Conservation (phyloP, 1,140 invertebrate species). For the Penaeus japonicus region DNA sequence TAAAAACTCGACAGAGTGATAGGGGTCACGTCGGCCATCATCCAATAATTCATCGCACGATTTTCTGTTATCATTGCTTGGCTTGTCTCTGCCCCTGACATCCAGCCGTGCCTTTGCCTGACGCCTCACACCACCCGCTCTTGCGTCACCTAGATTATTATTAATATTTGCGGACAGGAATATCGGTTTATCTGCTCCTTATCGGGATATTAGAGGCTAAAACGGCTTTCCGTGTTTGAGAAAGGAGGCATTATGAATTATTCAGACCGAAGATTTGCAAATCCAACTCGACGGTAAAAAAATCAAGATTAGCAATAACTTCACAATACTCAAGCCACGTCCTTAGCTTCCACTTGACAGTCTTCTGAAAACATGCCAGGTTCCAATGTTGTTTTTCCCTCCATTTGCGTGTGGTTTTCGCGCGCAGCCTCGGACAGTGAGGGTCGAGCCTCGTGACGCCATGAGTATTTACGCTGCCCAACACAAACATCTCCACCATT, state of each 20-base stretch:
- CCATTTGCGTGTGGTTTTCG: constrained; percentile 54
- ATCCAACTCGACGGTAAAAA: constrained; percentile 31
- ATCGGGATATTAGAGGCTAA: too few relatives aligned
- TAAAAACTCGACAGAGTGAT: background rate
- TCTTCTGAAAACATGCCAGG: constrained; percentile 51
- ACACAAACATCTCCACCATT: constrained; percentile 52
- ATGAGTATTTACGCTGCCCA: constrained; percentile 48
- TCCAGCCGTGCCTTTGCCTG: too few relatives aligned
- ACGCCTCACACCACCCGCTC: too few relatives aligned
- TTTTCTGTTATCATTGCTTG: constrained; percentile 10
- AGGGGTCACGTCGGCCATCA: background rate
- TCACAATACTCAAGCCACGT: constrained; percentile 37
- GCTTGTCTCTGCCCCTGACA: background rate
- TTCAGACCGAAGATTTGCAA: constrained; percentile 39
- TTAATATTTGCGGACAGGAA: too few relatives aligned
- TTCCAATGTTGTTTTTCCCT: constrained; percentile 55
- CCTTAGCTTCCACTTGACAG: constrained; percentile 37
- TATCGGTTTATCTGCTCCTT: too few relatives aligned
- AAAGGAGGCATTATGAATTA: constrained; percentile 27
- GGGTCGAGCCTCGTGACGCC: constrained; percentile 43
- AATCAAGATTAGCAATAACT: constrained; percentile 54
- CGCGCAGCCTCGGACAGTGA: constrained; percentile 44
- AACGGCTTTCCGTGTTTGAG: too few relatives aligned
- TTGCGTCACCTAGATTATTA: too few relatives aligned
- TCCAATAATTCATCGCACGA: constrained; percentile 19